Evolutionary conservation across 1,140 invertebrate species (phyloP), one percentile per base, ranked within the genome.

Genomic region (Littorina saxatilis): DNA sequence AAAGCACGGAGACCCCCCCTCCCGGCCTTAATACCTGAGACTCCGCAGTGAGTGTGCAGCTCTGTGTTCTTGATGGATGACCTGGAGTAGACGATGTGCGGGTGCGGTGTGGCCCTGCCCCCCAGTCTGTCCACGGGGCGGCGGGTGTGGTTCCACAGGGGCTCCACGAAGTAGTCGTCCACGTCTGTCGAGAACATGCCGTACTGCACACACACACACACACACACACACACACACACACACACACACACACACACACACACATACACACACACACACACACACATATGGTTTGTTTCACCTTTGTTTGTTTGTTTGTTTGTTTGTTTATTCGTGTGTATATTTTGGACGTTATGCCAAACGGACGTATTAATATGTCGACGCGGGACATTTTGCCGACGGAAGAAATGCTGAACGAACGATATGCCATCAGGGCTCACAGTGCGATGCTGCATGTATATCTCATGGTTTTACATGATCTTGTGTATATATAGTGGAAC

Each of bases 121-220:
- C 84, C 79, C n/a, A n/a, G n/a, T n/a, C n/a, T n/a, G 4, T 58
- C 66, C 47, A 68, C 81, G 0, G 86, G 83, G 13, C 81, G 75
- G 66, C 86, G 85, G 20, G 87, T 90, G 77, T 89, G 84, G 81
- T 91, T 91, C 90, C 90, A 90, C 52, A 91, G 75, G 2, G 90
- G 90, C 66, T 91, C 90, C 35, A 91, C 87, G 82, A 91, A 90
- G 79, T 85, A 91, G 58, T 91, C 88, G 27, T 91, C 90, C n/a
- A 87, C 84, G 9, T 85, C 84, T 11, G 90, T 90, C 17, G 87
- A 87, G 77, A 91, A 90, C 20, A 91, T 85, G 0, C 90, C 90
- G 77, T 90, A 88, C 90, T 90, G 84, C 29, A 85, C 63, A 78
- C 50, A 63, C 77, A 35, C 35, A 55, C 27, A 66, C 61, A 40